Conservation (phyloP, 2,797 vertebrate genomes). For the Falco concolor region DNA sequence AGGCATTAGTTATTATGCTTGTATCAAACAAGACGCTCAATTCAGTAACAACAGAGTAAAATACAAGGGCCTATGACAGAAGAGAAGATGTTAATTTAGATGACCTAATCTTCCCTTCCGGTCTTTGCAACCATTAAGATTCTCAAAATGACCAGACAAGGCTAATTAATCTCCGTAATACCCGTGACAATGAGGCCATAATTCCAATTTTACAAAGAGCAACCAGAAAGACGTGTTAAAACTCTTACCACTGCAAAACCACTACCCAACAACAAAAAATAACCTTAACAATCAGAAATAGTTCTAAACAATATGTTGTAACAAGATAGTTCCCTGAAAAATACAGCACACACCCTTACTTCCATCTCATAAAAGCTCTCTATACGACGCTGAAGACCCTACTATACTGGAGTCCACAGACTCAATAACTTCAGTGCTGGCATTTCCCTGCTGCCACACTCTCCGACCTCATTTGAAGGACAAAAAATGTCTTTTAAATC, state of each 20-base stretch:
- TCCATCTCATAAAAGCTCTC: not conserved
- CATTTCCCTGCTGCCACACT: not conserved
- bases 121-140: not conserved
- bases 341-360: not conserved
- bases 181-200: not conserved
- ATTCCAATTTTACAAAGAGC: not conserved
- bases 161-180: not conserved
- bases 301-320: not conserved
- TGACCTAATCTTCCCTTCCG: not conserved
- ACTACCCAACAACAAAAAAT: not conserved
- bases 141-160: not conserved
- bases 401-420: not conserved
- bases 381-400: not conserved
- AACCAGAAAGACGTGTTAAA: not conserved
- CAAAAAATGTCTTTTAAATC: not conserved
- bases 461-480: not conserved
- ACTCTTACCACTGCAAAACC: not conserved
- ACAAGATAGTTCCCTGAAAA: not conserved
- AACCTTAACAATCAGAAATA: not conserved
- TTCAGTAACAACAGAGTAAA: not conserved
- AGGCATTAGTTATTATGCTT: not conserved
- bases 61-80: not conserved
- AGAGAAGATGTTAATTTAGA: not conserved
- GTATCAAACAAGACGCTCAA: not conserved
- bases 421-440: not conserved